Percentiles rank a stretch among this genome's conserved stretches.
Evolutionary conservation across 2,113 vertebrate species (phyloP).

Genomic region (Caranx ignobilis): DNA sequence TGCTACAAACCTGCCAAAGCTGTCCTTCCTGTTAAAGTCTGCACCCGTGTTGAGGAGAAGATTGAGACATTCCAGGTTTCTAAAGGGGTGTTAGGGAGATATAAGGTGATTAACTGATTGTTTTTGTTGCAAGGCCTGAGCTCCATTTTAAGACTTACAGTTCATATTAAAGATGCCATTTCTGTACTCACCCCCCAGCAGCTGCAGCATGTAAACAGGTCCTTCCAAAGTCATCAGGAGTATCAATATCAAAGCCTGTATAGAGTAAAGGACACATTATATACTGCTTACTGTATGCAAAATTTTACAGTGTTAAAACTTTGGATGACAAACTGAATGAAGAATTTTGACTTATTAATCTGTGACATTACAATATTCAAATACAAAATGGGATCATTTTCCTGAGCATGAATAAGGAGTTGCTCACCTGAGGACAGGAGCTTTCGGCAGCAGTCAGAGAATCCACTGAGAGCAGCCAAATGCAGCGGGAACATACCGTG

Average conservation of each 20-base stretch:
- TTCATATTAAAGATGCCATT: neutral
- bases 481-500: slow-evolving; percentile 99
- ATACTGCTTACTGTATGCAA: neutral
- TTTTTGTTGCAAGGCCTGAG: neutral
- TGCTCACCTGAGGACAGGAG: slow-evolving; percentile 94
- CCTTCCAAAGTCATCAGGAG: slow-evolving; percentile 98
- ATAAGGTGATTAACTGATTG: neutral
- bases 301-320: neutral
- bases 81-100: slow-evolving; percentile 62
- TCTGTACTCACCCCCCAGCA: slow-evolving; percentile 93
- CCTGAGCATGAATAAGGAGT: neutral
- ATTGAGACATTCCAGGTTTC: slow-evolving; percentile 99
- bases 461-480: slow-evolving; percentile 97
- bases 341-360: neutral
- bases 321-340: neutral
- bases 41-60: slow-evolving; percentile 96
- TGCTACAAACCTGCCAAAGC: slow-evolving; percentile 93
- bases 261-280: slow-evolving; percentile 22
- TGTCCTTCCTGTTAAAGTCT: slow-evolving; percentile 98
- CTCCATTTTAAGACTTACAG: neutral
- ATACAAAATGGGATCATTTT: neutral
- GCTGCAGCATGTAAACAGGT: slow-evolving; percentile 99
- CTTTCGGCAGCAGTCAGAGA: slow-evolving; percentile 98
- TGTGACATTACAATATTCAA: neutral
- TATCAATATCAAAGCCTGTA: slow-evolving; percentile 96